These are phyloP conservation scores for Ctenodactylus gundi DNA, from an alignment of 2,113 vertebrate genomes.

Conservation along the genomic window DNA sequence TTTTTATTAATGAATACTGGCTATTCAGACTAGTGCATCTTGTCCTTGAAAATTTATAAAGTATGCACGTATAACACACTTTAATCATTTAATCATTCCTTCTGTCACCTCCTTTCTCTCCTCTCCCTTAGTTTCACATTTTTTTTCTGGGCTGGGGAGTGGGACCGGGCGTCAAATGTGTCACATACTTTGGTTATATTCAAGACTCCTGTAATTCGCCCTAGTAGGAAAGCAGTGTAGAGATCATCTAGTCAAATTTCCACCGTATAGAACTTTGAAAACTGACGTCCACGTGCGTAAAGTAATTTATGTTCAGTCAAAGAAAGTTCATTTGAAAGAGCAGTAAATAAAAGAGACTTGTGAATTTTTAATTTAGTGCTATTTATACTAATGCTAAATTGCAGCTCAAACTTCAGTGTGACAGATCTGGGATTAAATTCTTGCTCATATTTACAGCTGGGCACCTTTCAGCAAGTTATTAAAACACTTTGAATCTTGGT, in stretches of 20 bases:
- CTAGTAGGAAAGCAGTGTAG: neutral
- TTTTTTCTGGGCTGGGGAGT: no score
- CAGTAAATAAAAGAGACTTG: conserved; percentile 22
- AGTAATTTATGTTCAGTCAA: neutral
- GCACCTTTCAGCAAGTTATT: conserved; percentile 10
- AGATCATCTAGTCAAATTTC: neutral
- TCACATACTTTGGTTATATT: neutral
- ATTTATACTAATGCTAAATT: conserved; percentile 36
- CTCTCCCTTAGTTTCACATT: neutral
- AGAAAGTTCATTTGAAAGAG: neutral
- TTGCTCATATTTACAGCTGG: neutral
- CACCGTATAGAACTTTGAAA: neutral
- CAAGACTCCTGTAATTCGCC: neutral
- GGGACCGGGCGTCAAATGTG: neutral
- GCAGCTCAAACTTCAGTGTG: conserved; percentile 20
- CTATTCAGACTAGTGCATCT: neutral
- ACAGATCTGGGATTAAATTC: conserved; percentile 5
- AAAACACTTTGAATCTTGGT: conserved; percentile 29
- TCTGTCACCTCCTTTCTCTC: neutral
- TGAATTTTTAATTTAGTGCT: conserved; percentile 22
- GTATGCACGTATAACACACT: neutral
- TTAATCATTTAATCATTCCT: no score
- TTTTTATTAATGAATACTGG: neutral
- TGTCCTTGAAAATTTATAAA: neutral
- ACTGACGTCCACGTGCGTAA: neutral